These are phyloP conservation scores for Piezodorus guildinii DNA, from an alignment of 1,140 invertebrate species.

Conservation along the genomic window DNA sequence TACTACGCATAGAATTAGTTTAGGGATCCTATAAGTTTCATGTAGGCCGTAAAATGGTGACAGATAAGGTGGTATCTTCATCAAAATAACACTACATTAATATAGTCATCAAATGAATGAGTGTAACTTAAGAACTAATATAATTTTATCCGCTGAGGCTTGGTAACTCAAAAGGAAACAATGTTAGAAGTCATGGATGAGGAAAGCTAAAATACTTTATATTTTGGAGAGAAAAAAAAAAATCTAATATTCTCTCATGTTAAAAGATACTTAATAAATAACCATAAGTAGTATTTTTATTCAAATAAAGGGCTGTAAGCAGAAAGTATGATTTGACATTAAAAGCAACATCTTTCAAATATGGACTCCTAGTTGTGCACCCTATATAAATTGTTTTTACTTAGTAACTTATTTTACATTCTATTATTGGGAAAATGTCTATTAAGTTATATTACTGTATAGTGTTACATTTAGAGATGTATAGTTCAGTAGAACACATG, in stretches of 20 bases:
- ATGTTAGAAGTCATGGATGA: background rate
- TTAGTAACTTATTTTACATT: too few relatives aligned
- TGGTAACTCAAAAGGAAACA: slow-evolving; percentile 10
- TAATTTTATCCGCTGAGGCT: background rate
- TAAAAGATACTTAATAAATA: background rate
- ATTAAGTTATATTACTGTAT: too few relatives aligned
- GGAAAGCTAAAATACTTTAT: background rate
- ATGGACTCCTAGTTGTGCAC: slow-evolving; percentile 2
- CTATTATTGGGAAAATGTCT: too few relatives aligned
- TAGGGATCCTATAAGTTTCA: background rate
- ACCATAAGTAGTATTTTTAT: background rate
- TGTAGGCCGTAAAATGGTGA: slow-evolving; percentile 4
- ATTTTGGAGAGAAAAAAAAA: background rate
- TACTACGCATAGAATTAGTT: too few relatives aligned
- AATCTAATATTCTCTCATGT: background rate
- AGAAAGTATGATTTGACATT: background rate
- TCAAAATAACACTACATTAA: slow-evolving; percentile 1
- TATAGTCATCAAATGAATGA: background rate
- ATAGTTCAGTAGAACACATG: too few relatives aligned
- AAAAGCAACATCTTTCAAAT: slow-evolving; percentile 11
- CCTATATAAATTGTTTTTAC: background rate
- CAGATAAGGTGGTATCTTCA: background rate
- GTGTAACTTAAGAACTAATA: slow-evolving; percentile 7
- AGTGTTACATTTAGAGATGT: too few relatives aligned
- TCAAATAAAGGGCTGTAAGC: background rate